phyloP scores from a whole-genome alignment of 2,888 invertebrate genomes.

The Drosophila macrospina region DNA sequence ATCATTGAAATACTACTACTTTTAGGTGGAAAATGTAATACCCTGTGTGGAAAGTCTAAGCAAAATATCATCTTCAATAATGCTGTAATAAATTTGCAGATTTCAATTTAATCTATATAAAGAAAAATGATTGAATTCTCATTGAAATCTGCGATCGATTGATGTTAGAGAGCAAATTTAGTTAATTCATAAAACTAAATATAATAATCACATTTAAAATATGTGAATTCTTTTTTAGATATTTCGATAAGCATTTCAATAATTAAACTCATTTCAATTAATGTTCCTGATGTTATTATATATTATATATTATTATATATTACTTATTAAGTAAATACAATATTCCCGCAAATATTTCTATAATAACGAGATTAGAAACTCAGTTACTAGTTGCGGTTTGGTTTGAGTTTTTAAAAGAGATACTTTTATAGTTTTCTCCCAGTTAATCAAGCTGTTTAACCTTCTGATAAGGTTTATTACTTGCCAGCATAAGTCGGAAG shows the following conservation, averaged over 20 bases:
- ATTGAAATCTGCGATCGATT: neutral
- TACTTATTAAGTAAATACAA: too few species aligned
- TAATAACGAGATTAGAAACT: too few species aligned
- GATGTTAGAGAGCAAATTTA: neutral
- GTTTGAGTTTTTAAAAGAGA: neutral
- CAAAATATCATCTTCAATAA: too few species aligned
- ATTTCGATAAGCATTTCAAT: too few species aligned
- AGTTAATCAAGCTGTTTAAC: neutral
- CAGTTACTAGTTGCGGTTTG: too few species aligned
- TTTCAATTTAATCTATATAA: neutral
- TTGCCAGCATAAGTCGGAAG: constrained; percentile 1
- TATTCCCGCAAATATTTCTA: neutral
- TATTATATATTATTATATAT: too few species aligned
- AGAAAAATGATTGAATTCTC: neutral
- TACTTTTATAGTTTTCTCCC: neutral
- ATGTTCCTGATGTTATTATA: too few species aligned
- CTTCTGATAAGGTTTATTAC: neutral
- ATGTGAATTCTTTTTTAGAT: too few species aligned
- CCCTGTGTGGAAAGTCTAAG: too few species aligned
- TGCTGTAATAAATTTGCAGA: neutral
- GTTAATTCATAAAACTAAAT: neutral
- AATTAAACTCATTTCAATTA: neutral
- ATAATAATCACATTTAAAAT: neutral
- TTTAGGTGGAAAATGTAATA: neutral
- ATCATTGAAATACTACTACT: too few species aligned